A percentile compares a stretch with the other conserved stretches of the same genome.
These are phyloP conservation scores for Microctenopoma steveboyesi DNA, from an alignment of 2,797 vertebrate genomes.

Conservation along the genomic window DNA sequence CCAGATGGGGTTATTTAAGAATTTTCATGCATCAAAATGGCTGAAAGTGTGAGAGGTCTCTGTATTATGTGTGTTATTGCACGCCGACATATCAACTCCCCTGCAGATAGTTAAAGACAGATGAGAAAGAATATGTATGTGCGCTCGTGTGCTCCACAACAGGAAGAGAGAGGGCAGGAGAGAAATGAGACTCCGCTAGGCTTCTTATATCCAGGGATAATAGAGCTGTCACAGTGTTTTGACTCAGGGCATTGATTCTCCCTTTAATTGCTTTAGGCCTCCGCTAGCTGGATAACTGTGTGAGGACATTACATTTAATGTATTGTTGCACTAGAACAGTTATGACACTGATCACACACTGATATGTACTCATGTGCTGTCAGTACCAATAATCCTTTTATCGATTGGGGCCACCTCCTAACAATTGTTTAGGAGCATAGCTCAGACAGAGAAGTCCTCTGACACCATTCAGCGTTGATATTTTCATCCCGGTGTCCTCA, in stretches of 20 bases:
- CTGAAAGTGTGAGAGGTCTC: slow-evolving; percentile 39
- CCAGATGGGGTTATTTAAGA: slow-evolving; percentile 42
- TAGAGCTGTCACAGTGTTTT: slow-evolving; percentile 82
- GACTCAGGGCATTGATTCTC: slow-evolving; percentile 80
- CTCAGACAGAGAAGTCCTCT: slow-evolving; percentile 27
- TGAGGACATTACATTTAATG: slow-evolving; percentile 74
- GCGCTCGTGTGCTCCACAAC: slow-evolving; percentile 12
- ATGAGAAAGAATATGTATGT: slow-evolving; percentile 24
- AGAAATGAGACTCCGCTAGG: slow-evolving; percentile 53
- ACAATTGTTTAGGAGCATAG: slow-evolving; percentile 66
- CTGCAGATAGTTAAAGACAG: slow-evolving; percentile 52
- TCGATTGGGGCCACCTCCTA: slow-evolving; percentile 66
- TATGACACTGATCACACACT: slow-evolving; percentile 78
- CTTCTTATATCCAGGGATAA: slow-evolving; percentile 74
- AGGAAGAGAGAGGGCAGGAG: slow-evolving; percentile 31
- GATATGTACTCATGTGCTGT: slow-evolving; percentile 76
- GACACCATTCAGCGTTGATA: slow-evolving; percentile 37
- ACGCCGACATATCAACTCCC: slow-evolving; percentile 31
- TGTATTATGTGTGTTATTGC: slow-evolving; percentile 38
- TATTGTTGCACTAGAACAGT: slow-evolving; percentile 74
- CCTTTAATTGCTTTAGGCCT: slow-evolving; percentile 80
- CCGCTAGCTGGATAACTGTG: slow-evolving; percentile 64
- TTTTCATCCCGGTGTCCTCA: slow-evolving; percentile 27
- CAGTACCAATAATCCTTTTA: slow-evolving; percentile 75
- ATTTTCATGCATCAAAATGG: slow-evolving; percentile 33